A percentile compares a stretch with the other conserved stretches of the same genome.
phyloP scores from a whole-genome alignment of 2,888 invertebrate genomes.

The Andrena marginata region DNA sequence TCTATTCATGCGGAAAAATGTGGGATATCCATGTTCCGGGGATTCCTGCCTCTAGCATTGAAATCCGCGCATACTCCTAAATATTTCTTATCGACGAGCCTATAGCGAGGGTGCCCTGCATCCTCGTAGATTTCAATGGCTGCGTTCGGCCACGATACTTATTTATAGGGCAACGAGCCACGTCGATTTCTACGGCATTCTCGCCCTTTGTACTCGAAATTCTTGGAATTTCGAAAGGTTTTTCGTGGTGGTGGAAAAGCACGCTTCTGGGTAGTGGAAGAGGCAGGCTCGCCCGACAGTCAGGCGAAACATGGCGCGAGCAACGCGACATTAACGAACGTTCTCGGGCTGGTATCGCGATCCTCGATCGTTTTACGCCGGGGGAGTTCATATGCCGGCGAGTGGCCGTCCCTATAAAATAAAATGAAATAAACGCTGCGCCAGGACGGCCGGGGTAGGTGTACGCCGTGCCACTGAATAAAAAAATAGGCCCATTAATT shows the following conservation, averaged over 20 bases:
- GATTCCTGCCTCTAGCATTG: no score
- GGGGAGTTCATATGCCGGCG: slow-evolving; percentile 53
- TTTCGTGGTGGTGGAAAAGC: slow-evolving; percentile 4
- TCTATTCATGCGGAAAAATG: not conserved
- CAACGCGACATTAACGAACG: slow-evolving; percentile 68
- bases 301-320: slow-evolving; percentile 43
- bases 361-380: slow-evolving; percentile 66
- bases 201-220: not conserved
- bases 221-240: not conserved
- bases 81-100: no score
- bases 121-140: slow-evolving; percentile 8
- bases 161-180: not conserved
- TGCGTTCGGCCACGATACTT: not conserved
- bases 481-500: slow-evolving; percentile 79
- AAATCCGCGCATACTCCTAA: no score
- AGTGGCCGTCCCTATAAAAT: slow-evolving; percentile 66
- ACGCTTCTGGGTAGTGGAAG: slow-evolving; percentile 10
- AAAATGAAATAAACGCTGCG: slow-evolving; percentile 66
- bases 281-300: slow-evolving; percentile 25
- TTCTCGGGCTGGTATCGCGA: slow-evolving; percentile 64
- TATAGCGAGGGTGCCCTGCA: not conserved
- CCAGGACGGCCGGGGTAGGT: slow-evolving; percentile 24
- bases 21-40: no score
- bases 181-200: no score
- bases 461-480: slow-evolving; percentile 68